phyloP scores from a whole-genome alignment of 2,888 invertebrate species.

The Diarsia mendica region DNA sequence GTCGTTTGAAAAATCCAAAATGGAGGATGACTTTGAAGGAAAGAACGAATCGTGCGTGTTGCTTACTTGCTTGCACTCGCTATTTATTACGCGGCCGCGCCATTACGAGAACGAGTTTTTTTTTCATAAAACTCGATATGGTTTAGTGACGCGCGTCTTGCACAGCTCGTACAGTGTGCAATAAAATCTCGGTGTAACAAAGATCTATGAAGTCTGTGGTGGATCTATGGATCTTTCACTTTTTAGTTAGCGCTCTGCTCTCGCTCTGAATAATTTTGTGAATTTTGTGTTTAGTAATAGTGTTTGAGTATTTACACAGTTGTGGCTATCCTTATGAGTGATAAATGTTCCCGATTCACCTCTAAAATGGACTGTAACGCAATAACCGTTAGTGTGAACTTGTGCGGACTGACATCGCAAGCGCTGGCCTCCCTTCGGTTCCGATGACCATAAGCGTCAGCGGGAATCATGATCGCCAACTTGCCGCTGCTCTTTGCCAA shows the following conservation, averaged over 20 bases:
- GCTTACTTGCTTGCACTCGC: not conserved
- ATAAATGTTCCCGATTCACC: conserved; percentile 68
- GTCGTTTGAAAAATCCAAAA: conserved; percentile 20
- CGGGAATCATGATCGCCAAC: conserved; percentile 92
- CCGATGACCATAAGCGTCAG: conserved; percentile 86
- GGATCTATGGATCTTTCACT: conserved; percentile 80
- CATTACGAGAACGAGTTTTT: conserved; percentile 5
- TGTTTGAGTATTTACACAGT: conserved; percentile 56
- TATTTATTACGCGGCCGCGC: too few relatives aligned
- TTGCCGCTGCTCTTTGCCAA: conserved; percentile 93
- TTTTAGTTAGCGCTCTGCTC: conserved; percentile 82
- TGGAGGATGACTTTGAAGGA: conserved; percentile 20
- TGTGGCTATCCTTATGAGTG: conserved; percentile 70
- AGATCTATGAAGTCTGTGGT: conserved; percentile 70
- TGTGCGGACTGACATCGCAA: conserved; percentile 81
- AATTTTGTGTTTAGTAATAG: conserved; percentile 69
- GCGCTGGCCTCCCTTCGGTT: conserved; percentile 81
- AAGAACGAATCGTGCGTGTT: conserved; percentile 6
- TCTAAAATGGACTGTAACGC: conserved; percentile 75
- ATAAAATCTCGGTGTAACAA: conserved; percentile 46
- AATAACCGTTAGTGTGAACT: conserved; percentile 81
- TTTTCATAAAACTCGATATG: conserved; percentile 38
- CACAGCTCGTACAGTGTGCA: conserved; percentile 30
- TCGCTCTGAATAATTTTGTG: conserved; percentile 76
- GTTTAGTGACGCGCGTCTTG: conserved; percentile 42